Base-by-base conservation (phyloP, 2,113 vertebrate genomes). In the Aptenodytes patagonicus region DNA sequence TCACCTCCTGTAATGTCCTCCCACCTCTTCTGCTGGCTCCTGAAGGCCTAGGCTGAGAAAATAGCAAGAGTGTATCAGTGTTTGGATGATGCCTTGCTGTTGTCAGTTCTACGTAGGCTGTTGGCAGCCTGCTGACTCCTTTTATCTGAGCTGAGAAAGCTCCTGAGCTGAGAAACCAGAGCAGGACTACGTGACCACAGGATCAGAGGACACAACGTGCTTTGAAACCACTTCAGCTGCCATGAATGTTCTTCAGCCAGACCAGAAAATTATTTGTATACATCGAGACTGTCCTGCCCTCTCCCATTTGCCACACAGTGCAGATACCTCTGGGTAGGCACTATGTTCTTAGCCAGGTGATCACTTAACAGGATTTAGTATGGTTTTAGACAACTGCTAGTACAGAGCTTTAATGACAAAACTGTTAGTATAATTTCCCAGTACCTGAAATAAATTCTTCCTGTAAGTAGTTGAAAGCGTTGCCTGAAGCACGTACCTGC, bases 61-160 rank as follows among this genome's bases (percentile, higher is more conserved):
- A 68, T 1, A 26, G 5, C 0, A 1, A 12, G 52, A 70, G 7
- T 31, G 0, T 38, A 3, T 32, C 11, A 21, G 18, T 21, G 13
- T 71, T 70, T 28, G 19, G 6, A 2, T 19, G 40, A 44, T 29
- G 34, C 3, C 36, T 75, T 81, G 11, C 20, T 93, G 51, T 79
- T 34, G 24, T 38, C 32, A 28, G 13, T 57, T 94, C 40, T 42
- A 3, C 3, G 1, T 13, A 52, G 58, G 52, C 49, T 69, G 12
- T 42, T 87, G 21, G 20, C 31, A 60, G n/a, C 49, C 76, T 83
- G 7, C 44, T 87, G 21, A 3, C 31, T 65, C 11, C 21, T 80
- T 61, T 65, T 49, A 13, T 6, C 6, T 76, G 66, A 47, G 13
- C 40, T 66, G 79, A 66, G 10, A 51, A 73, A 49, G n/a, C 25